Conservation (phyloP, 92 coral and sea anemone species). For the Epizoanthus rinbou region DNA sequence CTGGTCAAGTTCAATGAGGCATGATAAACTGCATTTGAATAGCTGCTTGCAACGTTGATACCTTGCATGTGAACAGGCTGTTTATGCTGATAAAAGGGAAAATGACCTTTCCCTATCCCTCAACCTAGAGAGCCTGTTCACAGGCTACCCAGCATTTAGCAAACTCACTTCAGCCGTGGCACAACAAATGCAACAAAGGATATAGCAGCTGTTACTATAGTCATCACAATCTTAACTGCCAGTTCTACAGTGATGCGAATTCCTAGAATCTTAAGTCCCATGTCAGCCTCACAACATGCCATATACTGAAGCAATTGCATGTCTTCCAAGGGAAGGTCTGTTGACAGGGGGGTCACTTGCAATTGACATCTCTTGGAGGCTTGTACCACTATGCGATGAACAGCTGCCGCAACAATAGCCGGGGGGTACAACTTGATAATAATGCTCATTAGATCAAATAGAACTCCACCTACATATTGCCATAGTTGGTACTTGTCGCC, state of each 20-base stretch:
- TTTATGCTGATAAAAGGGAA: too few relatives aligned
- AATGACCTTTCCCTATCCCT: too few relatives aligned
- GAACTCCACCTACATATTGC: slow-evolving; percentile 67
- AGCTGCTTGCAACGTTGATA: too few relatives aligned
- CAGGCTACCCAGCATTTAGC: background rate
- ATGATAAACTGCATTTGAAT: too few relatives aligned
- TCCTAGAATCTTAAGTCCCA: slow-evolving; percentile 75
- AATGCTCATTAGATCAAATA: slow-evolving; percentile 62
- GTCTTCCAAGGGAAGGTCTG: slow-evolving; percentile 60
- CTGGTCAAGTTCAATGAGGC: too few relatives aligned
- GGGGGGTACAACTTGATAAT: slow-evolving; percentile 62
- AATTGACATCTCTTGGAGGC: slow-evolving; percentile 59
- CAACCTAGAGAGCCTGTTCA: too few relatives aligned
- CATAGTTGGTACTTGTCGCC: slow-evolving; percentile 59
- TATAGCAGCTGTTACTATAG: slow-evolving; percentile 57
- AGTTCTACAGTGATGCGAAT: slow-evolving; percentile 72
- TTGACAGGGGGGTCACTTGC: slow-evolving; percentile 48
- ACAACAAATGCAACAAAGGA: slow-evolving; percentile 65
- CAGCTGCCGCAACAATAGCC: slow-evolving; percentile 58
- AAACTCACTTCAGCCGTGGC: slow-evolving; percentile 9
- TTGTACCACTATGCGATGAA: slow-evolving; percentile 61
- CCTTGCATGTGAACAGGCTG: too few relatives aligned
- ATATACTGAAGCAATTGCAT: slow-evolving; percentile 68
- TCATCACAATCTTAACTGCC: slow-evolving; percentile 56
- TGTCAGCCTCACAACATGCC: slow-evolving; percentile 59